Base-by-base conservation (phyloP, 53 echinoderm and acorn worm species). In the Henricia sp. region DNA sequence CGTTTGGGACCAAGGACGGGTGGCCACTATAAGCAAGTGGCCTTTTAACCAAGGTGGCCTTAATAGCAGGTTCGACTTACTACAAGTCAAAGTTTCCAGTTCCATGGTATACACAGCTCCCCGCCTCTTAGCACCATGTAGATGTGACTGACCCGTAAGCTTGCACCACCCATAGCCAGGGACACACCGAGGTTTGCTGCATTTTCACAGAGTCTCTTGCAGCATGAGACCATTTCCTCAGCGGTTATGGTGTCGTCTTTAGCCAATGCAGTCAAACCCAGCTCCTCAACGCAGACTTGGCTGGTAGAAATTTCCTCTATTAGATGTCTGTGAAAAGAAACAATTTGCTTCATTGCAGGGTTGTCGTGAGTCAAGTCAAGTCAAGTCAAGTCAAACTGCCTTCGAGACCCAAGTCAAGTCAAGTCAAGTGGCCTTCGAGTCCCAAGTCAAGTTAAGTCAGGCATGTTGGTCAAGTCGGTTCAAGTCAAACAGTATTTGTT, bases 41-140 rank as follows among this genome's bases (percentile, higher is more conserved):
- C n/a, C n/a, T n/a, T n/a, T n/a, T n/a, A n/a, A n/a, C n/a, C n/a
- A n/a, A n/a, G n/a, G n/a, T n/a, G n/a, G n/a, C n/a, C n/a, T n/a
- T n/a, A n/a, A n/a, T n/a, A n/a, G n/a, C n/a, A n/a, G n/a, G n/a
- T n/a, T n/a, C n/a, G n/a, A n/a, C n/a, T n/a, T n/a, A n/a, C n/a
- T n/a, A 44, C 0, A 37, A 12, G 1, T 83, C 33, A 93, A 19
- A 85, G 70, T 42, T 89, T 91, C 95, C 94, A 97, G 62, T 97
- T 85, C 97, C 97, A 94, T 1, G 97, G 97, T 35, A 97, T 90
- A 44, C 90, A 94, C 57, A 94, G 75, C 58, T 97, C 92, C 17
- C 99, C 99, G 55, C 91, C 91, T 33, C 89, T 75, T 1, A 86
- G 88, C 52, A 90, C 77, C 3, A 84, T 77, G 67, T 95, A 99